A percentile compares a stretch with the other conserved stretches of the same genome.
phyloP scores from a whole-genome alignment of 2,113 vertebrate genomes.

The Gadus macrocephalus region DNA sequence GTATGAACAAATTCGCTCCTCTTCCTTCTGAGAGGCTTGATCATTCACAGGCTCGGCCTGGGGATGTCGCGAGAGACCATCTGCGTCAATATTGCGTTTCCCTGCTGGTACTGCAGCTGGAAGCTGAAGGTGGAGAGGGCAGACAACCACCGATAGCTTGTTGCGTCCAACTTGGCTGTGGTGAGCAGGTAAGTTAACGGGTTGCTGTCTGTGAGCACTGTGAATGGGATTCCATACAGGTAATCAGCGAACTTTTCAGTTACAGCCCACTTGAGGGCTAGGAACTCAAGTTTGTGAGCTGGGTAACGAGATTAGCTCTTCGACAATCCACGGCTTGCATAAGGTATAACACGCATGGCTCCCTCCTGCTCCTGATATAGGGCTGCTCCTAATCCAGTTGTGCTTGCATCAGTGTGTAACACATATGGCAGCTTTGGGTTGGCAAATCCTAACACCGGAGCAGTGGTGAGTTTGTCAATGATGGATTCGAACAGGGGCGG shows the following conservation, averaged over 20 bases:
- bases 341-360: conserved; percentile 6
- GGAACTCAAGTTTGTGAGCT: not conserved
- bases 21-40: not conserved
- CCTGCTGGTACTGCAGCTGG: not conserved
- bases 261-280: no score
- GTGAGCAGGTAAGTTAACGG: no score
- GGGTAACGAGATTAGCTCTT: conserved; percentile 2
- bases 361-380: conserved; percentile 19
- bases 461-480: conserved; percentile 15
- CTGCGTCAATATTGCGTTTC: no score
- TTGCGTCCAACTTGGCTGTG: not conserved
- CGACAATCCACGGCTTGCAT: conserved; percentile 5
- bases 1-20: conserved; percentile 6
- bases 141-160: conserved; percentile 4
- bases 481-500: no score
- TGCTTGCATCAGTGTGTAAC: conserved; percentile 16
- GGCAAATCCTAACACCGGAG: conserved; percentile 15
- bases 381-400: not conserved
- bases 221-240: no score
- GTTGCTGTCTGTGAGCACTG: no score
- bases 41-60: conserved; percentile 1
- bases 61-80: no score
- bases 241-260: no score
- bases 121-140: conserved; percentile 3
- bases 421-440: not conserved